Conservation (phyloP, 2,797 vertebrate species). For the Mycteria americana region DNA sequence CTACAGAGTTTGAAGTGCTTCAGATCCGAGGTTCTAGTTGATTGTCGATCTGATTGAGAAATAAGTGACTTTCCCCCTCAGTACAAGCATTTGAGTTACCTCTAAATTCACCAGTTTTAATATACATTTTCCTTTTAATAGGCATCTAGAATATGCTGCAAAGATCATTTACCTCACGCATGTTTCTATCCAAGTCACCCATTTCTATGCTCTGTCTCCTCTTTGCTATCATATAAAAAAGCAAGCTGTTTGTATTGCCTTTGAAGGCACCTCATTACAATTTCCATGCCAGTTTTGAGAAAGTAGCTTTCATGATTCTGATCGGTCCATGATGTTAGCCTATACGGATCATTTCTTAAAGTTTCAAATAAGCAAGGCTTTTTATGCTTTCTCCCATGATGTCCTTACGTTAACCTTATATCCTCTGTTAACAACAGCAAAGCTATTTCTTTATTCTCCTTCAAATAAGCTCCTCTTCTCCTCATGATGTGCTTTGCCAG, state of each 20-base stretch:
- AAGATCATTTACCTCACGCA: rapidly evolving
- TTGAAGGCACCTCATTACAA: not conserved
- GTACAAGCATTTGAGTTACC: not conserved
- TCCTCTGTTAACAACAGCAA: not conserved
- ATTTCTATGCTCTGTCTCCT: not conserved
- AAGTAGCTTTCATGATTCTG: not conserved
- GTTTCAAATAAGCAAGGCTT: not conserved
- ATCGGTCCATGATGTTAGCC: rapidly evolving
- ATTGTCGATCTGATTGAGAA: not conserved
- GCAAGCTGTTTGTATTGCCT: not conserved
- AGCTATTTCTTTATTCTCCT: not conserved
- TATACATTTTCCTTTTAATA: not conserved
- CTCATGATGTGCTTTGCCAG: not conserved
- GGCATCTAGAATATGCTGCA: not conserved
- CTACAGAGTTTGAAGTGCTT: not conserved
- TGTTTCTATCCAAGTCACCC: not conserved
- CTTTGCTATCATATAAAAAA: not conserved
- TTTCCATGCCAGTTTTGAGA: not conserved
- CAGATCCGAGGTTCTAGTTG: not conserved
- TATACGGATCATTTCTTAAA: too few relatives aligned
- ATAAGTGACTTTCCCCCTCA: not conserved
- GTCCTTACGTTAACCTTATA: not conserved
- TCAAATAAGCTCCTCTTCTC: not conserved
- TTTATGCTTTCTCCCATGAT: rapidly evolving
- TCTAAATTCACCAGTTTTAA: not conserved